Conservation (phyloP, 2,888 invertebrate species). For the Drosophila peninsularis region DNA sequence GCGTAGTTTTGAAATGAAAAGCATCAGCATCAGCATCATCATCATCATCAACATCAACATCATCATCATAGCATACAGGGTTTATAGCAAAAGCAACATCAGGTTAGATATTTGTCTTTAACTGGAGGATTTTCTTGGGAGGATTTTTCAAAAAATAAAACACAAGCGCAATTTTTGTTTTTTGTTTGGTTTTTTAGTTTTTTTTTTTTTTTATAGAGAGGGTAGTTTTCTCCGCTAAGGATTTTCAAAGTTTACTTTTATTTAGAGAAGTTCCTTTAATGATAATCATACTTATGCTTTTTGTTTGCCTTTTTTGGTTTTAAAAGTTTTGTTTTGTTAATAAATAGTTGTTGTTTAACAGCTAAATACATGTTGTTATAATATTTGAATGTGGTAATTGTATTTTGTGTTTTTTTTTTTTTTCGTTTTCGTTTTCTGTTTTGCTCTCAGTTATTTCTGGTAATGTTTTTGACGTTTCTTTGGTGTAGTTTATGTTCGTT, state of each 20-base stretch:
- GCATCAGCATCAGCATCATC: constrained; percentile 23
- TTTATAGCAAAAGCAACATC: constrained; percentile 30
- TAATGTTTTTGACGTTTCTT: constrained; percentile 52
- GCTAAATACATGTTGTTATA: constrained; percentile 75
- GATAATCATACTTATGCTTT: constrained; percentile 76
- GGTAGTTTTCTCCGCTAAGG: constrained; percentile 79
- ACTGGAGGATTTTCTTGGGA: constrained; percentile 17
- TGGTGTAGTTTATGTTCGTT: constrained; percentile 40
- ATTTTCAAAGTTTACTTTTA: constrained; percentile 81
- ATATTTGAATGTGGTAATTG: constrained; percentile 48
- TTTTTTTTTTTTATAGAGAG: constrained; percentile 73
- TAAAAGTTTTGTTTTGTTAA: constrained; percentile 49
- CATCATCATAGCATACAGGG: constrained; percentile 57
- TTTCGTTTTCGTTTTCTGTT: too few species aligned
- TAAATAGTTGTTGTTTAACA: constrained; percentile 72
- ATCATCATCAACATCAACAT: constrained; percentile 47
- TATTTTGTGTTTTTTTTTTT: constrained; percentile 11
- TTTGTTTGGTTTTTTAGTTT: constrained; percentile 47
- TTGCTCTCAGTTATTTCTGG: constrained; percentile 42
- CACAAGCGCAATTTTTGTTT: constrained; percentile 66
- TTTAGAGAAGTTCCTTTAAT: constrained; percentile 80
- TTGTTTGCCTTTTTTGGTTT: constrained; percentile 58
- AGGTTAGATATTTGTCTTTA: constrained; percentile 22
- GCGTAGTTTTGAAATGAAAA: constrained; percentile 31
- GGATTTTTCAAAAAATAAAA: constrained; percentile 63